phyloP scores from a whole-genome alignment of 2,888 invertebrate species.

The Apodemia mormo region DNA sequence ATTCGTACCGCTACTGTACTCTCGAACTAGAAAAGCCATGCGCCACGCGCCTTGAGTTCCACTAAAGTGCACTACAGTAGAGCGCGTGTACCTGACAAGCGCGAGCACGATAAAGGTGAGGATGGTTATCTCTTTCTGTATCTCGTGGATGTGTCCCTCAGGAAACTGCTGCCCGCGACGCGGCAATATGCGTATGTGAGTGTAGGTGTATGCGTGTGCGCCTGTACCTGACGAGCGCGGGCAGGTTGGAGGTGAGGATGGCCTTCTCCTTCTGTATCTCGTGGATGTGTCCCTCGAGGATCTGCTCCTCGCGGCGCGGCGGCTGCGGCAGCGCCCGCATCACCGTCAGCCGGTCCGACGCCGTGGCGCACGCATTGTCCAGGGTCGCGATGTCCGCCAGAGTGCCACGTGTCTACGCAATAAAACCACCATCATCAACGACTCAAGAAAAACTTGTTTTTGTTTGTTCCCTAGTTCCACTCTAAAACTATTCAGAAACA shows the following conservation, averaged over 20 bases:
- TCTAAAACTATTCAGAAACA: too few relatives aligned
- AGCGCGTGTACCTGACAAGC: constrained; percentile 77
- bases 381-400: constrained; percentile 94
- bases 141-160: constrained; percentile 90
- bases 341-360: constrained; percentile 88
- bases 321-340: constrained; percentile 74
- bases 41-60: too few relatives aligned
- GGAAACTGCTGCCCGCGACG: constrained; percentile 89
- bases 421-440: neutral
- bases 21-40: too few relatives aligned
- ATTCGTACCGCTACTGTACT: too few relatives aligned
- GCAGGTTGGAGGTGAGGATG: constrained; percentile 89
- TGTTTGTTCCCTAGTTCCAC: too few relatives aligned
- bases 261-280: constrained; percentile 92
- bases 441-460: too few relatives aligned
- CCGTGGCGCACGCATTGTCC: constrained; percentile 93
- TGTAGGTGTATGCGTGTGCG: neutral
- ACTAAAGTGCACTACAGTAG: too few relatives aligned
- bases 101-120: constrained; percentile 90
- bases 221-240: constrained; percentile 84
- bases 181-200: constrained; percentile 43
- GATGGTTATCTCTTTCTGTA: constrained; percentile 90
- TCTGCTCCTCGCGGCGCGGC: constrained; percentile 87
- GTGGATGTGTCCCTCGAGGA: constrained; percentile 89
- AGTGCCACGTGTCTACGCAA: constrained; percentile 89